These are phyloP conservation scores for Atlantisia rogersi DNA, from an alignment of 2,113 vertebrate species.

Conservation along the genomic window DNA sequence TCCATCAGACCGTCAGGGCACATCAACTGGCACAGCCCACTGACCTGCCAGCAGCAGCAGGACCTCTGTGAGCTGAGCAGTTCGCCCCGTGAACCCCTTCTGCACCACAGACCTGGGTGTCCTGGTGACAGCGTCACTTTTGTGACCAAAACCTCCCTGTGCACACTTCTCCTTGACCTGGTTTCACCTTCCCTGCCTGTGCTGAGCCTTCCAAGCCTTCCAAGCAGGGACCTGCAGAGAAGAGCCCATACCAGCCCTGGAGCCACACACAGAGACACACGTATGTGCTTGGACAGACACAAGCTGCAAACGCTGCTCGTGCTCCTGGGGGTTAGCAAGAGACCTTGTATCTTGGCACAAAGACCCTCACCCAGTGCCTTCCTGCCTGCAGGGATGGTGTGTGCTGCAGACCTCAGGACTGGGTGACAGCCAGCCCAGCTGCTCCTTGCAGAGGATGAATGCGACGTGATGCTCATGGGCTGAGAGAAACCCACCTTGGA, in stretches of 20 bases:
- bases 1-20: fast-evolving
- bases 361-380: fast-evolving
- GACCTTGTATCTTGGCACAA: not conserved
- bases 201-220: not conserved
- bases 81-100: fast-evolving
- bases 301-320: fast-evolving
- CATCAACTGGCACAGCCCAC: fast-evolving
- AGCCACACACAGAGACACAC: fast-evolving
- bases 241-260: not conserved
- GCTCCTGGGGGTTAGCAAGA: not conserved
- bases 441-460: not conserved
- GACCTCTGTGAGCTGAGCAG: fast-evolving
- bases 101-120: not conserved
- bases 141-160: not conserved
- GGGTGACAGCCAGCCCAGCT: not conserved
- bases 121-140: not conserved
- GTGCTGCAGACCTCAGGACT: fast-evolving
- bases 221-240: not conserved
- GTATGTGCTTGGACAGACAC: fast-evolving
- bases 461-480: fast-evolving
- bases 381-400: fast-evolving
- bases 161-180: not conserved
- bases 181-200: not conserved
- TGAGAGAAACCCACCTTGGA: not conserved
- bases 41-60: fast-evolving